Evolutionary conservation across 1,140 invertebrate genomes (phyloP), one percentile per base, ranked within the genome.

Genomic region (Rhynchophorus ferrugineus): DNA sequence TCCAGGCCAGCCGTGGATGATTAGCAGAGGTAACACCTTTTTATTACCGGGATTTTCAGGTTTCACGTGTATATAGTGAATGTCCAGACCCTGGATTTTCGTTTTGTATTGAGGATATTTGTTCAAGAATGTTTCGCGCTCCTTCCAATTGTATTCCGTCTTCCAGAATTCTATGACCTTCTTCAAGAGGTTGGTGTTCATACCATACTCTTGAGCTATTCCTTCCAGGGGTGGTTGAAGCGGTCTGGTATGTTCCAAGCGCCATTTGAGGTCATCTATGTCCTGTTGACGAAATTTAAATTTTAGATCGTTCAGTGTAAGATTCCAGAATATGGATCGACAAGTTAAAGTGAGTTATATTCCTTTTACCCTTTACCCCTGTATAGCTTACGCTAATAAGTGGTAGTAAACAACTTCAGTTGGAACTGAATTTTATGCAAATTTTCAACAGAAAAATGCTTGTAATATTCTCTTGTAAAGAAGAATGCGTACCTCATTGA

Each of bases 1-100:
- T 19, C 91, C 90, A 1, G 92, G 91, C 92, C 92, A 96, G 13
- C 91, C 92, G 62, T 95, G 91, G 2, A 91, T 59, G 0, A 95
- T 18, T 0, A 95, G 61, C 13, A 92, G 44, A 0, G 87, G 87
- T 16, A 64, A 7, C 1, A 61, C 54, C 39, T 54, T 57, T 11
- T 45, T 7, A 7, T 43, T 49, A 6, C 38, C 24, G 1, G 71
- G 17, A 68, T 69, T 58, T 61, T 69, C 57, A 0, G 81, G 78
- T 53, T 79, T 80, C 0, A 80, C 73, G 20, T 77, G 78, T 37
- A 82, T 68, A 58, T 78, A 85, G 62, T 88, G 78, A 59, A 86
- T 47, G 16, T 55, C 43, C 16, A 62, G 37, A 8, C 75, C 84
- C 71, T 76, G 85, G 59, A 88, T 75, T 33, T 82, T 77, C 0